A percentile compares a stretch with the other conserved stretches of the same genome.
Conservation (phyloP, 92 coral and sea anemone species). For the Galaxea fascicularis region DNA sequence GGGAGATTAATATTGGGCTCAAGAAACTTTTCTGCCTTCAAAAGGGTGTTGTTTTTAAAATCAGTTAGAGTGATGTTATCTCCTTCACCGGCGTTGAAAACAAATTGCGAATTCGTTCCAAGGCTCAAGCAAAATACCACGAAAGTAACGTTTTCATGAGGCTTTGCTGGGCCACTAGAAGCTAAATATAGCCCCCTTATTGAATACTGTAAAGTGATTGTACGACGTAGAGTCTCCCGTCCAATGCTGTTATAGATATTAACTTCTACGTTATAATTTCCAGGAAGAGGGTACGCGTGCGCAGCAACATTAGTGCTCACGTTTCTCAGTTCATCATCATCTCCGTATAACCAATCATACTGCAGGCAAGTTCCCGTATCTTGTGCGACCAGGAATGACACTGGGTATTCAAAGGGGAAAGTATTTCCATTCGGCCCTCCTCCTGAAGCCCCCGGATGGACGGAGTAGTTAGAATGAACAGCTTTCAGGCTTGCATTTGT, state of each 20-base stretch:
- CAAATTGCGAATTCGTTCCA: constrained; percentile 78
- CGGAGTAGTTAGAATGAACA: constrained; percentile 51
- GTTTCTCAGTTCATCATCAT: neutral
- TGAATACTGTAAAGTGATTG: constrained; percentile 55
- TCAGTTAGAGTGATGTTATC: constrained; percentile 26
- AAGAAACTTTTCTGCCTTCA: constrained; percentile 31
- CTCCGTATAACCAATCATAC: constrained; percentile 80
- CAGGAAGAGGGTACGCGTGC: constrained; percentile 74
- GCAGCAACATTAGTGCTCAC: constrained; percentile 20
- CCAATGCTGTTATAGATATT: constrained; percentile 59
- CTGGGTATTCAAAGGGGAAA: constrained; percentile 91
- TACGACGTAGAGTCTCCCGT: neutral
- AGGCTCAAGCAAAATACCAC: constrained; percentile 77
- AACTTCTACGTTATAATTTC: constrained; percentile 66
- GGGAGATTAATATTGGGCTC: constrained; percentile 67
- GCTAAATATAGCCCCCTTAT: constrained; percentile 82
- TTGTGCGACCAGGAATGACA: constrained; percentile 52
- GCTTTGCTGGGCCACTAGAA: constrained; percentile 68
- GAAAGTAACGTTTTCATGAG: constrained; percentile 67
- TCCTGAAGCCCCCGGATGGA: constrained; percentile 54
- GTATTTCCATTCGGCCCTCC: constrained; percentile 55
- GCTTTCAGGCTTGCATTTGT: constrained; percentile 54
- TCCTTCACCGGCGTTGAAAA: constrained; percentile 66
- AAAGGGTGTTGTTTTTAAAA: constrained; percentile 17
- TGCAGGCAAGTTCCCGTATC: constrained; percentile 74